Conservation (phyloP, 2,113 vertebrate species). For the Anas platyrhynchos region DNA sequence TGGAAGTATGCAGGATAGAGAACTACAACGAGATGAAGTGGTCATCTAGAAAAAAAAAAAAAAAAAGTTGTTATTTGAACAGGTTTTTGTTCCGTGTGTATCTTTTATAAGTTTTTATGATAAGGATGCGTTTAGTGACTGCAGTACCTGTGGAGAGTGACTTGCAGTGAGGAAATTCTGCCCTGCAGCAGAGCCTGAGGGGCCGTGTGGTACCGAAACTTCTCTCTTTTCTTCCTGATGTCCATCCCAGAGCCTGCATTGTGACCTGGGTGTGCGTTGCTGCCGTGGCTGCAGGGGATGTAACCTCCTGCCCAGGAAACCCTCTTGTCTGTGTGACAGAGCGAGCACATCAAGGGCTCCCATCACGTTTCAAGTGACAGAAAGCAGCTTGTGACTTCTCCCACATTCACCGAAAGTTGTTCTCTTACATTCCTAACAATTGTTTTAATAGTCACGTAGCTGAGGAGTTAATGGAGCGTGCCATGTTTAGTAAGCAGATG, state of each 20-base stretch:
- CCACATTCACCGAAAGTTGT: background rate
- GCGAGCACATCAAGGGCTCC: background rate
- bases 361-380: background rate
- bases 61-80: background rate
- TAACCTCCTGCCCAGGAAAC: background rate
- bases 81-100: background rate
- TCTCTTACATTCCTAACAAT: background rate
- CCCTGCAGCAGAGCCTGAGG: background rate
- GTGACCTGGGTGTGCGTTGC: background rate
- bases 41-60: background rate
- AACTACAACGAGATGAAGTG: background rate
- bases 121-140: background rate
- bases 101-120: background rate
- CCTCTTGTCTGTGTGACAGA: background rate
- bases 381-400: background rate
- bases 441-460: background rate
- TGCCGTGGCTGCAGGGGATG: background rate
- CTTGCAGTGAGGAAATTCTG: background rate
- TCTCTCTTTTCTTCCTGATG: background rate
- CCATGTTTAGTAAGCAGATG: background rate
- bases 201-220: background rate
- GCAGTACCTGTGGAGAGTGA: background rate
- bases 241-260: background rate
- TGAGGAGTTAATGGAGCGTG: background rate
- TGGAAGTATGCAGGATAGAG: background rate